phyloP scores from a whole-genome alignment of 1,140 invertebrate species.

The Prorops nasuta region DNA sequence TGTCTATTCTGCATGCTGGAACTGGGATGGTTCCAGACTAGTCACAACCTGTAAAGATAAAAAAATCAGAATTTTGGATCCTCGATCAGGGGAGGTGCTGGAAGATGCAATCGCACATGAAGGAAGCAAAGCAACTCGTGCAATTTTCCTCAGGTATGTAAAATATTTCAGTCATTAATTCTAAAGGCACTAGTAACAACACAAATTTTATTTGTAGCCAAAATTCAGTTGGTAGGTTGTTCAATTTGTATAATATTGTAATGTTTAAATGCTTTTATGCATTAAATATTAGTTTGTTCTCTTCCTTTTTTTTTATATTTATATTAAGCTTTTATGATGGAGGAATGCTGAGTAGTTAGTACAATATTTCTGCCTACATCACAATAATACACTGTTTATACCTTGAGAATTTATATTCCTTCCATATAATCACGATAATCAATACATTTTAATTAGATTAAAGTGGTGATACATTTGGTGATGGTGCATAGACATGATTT shows the following conservation, averaged over 20 bases:
- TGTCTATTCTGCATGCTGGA: conserved; percentile 95
- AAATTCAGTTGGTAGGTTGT: too few relatives aligned
- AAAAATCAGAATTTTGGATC: conserved; percentile 94
- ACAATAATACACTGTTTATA: not conserved
- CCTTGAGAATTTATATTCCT: not conserved
- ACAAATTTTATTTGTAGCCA: too few relatives aligned
- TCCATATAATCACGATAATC: too few relatives aligned
- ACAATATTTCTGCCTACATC: not conserved
- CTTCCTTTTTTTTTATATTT: not conserved
- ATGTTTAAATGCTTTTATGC: not conserved
- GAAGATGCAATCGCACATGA: conserved; percentile 91
- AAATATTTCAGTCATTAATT: too few relatives aligned
- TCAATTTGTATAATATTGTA: not conserved
- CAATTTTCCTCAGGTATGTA: conserved; percentile 80
- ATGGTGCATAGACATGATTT: not conserved
- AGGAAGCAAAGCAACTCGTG: conserved; percentile 92
- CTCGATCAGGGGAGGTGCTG: conserved; percentile 82
- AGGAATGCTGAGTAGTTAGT: conserved; percentile 5
- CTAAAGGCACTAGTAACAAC: too few relatives aligned
- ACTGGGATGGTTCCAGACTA: conserved; percentile 93
- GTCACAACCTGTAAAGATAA: conserved; percentile 98
- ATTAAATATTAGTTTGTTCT: too few relatives aligned
- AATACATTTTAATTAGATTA: too few relatives aligned
- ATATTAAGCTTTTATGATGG: not conserved
- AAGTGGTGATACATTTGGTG: not conserved